These are phyloP conservation scores for Meriones psammophilus DNA, from an alignment of 2,797 vertebrate genomes.

Conservation along the genomic window DNA sequence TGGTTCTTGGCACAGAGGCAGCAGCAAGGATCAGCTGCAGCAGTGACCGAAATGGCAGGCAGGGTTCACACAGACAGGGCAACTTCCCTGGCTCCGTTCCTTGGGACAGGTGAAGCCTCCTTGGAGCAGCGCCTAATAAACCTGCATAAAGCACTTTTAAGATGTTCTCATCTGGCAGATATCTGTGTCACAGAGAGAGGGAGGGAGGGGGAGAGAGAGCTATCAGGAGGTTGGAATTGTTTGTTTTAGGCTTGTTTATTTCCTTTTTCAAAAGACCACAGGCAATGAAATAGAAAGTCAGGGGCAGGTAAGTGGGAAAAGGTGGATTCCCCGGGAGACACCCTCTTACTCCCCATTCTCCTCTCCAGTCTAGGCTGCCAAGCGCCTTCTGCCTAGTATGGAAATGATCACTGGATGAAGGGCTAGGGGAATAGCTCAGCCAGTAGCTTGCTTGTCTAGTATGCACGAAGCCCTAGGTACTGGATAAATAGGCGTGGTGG, in stretches of 20 bases:
- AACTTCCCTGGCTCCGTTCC: no score
- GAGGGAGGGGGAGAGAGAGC: no score
- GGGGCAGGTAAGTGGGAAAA: background rate
- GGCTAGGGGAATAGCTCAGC: background rate
- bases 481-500: no score
- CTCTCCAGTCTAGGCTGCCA: background rate
- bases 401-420: background rate
- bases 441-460: background rate
- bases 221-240: background rate
- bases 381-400: background rate
- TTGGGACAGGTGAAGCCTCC: no score
- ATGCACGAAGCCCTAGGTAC: background rate
- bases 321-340: background rate
- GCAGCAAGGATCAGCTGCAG: rapidly evolving
- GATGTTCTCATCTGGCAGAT: no score
- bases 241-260: background rate
- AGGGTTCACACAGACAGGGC: background rate
- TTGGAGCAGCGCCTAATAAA: no score
- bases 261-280: background rate
- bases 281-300: background rate
- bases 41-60: rapidly evolving
- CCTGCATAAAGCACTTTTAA: no score
- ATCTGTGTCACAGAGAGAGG: no score
- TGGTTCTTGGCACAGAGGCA: background rate
- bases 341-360: background rate